phyloP scores from a whole-genome alignment of 2,113 vertebrate genomes.

The Pardalotus punctatus region DNA sequence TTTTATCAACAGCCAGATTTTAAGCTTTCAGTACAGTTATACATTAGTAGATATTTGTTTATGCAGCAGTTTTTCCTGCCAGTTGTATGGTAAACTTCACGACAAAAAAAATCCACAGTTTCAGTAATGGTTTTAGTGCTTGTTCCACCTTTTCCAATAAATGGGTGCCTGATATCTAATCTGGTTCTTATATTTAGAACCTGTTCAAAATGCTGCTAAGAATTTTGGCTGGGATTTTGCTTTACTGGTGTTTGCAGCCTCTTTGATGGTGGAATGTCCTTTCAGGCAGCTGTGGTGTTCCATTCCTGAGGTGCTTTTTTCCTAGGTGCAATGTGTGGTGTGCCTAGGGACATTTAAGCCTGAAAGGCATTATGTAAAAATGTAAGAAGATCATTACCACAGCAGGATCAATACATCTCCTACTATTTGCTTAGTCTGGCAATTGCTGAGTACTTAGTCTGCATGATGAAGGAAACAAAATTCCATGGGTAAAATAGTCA shows the following conservation, averaged over 20 bases:
- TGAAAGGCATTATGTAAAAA: slow-evolving; percentile 10
- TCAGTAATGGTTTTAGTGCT: background rate
- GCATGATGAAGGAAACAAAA: background rate
- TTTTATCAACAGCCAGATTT: slow-evolving; percentile 16
- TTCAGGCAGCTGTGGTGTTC: background rate
- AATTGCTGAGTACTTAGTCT: background rate
- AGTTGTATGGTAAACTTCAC: background rate
- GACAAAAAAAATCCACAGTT: background rate
- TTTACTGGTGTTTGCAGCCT: background rate
- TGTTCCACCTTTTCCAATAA: background rate
- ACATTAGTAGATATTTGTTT: background rate
- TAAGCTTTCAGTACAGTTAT: background rate
- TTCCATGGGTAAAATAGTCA: background rate
- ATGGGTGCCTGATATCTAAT: background rate
- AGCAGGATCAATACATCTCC: background rate
- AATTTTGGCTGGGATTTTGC: background rate
- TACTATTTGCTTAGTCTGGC: background rate
- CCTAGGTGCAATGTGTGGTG: background rate
- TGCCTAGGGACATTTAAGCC: background rate
- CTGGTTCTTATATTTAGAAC: background rate
- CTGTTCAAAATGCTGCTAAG: background rate
- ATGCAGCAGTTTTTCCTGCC: background rate
- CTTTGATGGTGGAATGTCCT: background rate
- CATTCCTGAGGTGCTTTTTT: background rate
- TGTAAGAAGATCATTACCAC: background rate